phyloP scores from a whole-genome alignment of 37 sponge, comb jelly and placozoan genomes.

The Chondrosia reniformis region DNA sequence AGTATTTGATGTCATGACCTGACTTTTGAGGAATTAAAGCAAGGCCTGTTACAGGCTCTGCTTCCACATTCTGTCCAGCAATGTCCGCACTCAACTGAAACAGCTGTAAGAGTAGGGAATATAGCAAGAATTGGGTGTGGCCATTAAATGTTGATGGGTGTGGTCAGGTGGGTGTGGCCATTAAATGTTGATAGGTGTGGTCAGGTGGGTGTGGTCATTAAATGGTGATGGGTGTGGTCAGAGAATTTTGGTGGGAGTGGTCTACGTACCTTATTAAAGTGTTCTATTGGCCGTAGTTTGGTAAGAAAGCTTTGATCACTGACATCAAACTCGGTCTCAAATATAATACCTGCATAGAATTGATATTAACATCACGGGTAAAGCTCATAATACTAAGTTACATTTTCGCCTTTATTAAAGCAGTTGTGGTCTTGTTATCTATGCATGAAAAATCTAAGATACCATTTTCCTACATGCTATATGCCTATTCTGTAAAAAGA shows the following conservation, averaged over 20 bases:
- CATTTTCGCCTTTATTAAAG: too few species aligned
- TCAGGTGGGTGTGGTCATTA: neutral
- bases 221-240: neutral
- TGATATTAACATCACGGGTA: neutral
- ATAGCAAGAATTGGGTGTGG: neutral
- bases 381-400: too few species aligned
- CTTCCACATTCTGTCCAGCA: constrained; percentile 8
- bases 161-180: neutral
- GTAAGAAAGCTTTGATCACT: constrained; percentile 35
- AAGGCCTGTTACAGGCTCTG: constrained; percentile 52
- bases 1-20: constrained; percentile 37
- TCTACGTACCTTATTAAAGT: constrained; percentile 19
- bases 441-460: too few species aligned
- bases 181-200: neutral
- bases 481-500: too few species aligned
- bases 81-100: constrained; percentile 19
- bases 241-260: neutral
- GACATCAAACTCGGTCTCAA: constrained; percentile 66
- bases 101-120: constrained; percentile 5
- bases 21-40: constrained; percentile 12
- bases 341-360: constrained; percentile 30
- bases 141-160: neutral
- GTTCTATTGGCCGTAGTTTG: constrained; percentile 10
- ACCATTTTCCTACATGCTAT: too few species aligned
- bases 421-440: too few species aligned